Base-by-base conservation (phyloP, 2,113 vertebrate species). In the Platysternon megacephalum region DNA sequence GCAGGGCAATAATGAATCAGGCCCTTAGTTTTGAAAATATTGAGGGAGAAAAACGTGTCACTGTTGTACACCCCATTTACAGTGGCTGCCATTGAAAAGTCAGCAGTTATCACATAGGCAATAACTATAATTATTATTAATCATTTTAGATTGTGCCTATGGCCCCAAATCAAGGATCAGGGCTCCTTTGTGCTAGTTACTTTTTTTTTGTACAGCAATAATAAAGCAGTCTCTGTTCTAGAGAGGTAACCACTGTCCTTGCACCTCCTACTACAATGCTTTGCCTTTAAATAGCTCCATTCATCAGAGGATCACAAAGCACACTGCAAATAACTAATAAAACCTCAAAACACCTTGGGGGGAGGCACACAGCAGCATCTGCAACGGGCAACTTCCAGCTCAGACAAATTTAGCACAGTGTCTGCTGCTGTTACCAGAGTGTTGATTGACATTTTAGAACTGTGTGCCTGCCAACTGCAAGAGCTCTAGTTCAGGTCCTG, bases 1-100 rank as follows among this genome's bases (percentile, higher is more conserved):
- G 1, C 32, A 1, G 5, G 26, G 61, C 84, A 29, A 68, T 51
- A 35, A 78, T 13, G 6, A 28, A 14, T 0, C 0, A 0, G 68
- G 51, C 5, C 87, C 46, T 85, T 42, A 35, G 76, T 44, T 4
- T 46, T 53, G 58, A 82, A 85, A 78, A 84, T 4, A 17, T 1
- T 53, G 53, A 81, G 11, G 26, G 58, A n/a, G 42, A 91, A 87
- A 89, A 87, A 58, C 42, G 6, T 46, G 44, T 46, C 44, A 46
- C 44, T 46, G 44, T 13, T n/a, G 39, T 1, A 72, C 29, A 17
- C 35, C 35, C 65, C 65, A n/a, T 68, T 68, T 68, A 21, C 11
- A 48, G 52, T n/a, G 5, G 68, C 1, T 39, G 61, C 6, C 78
- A 88, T 55, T 83, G 58, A 44, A 56, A 89, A 87, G 42, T 46